A percentile compares a stretch with the other conserved stretches of the same genome.
These are phyloP conservation scores for Clarias magur DNA, from an alignment of 2,113 vertebrate species.

Conservation along the genomic window DNA sequence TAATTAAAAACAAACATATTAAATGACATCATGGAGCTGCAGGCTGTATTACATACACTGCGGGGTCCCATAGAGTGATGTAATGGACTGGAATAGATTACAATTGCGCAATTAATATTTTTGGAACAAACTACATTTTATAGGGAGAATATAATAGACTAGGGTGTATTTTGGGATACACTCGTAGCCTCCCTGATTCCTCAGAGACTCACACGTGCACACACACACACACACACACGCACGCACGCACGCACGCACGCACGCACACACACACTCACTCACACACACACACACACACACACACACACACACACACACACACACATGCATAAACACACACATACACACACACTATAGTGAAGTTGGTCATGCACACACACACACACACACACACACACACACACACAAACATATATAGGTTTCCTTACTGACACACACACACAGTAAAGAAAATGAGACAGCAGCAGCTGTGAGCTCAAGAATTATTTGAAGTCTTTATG, in stretches of 20 bases:
- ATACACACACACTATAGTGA: no score
- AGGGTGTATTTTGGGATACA: background rate
- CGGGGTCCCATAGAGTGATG: background rate
- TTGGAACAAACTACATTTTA: background rate
- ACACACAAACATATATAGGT: background rate
- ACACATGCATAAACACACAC: background rate
- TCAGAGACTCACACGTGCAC: no score
- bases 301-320: no score
- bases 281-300: no score
- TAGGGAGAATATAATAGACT: background rate
- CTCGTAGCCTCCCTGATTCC: background rate
- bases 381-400: no score
- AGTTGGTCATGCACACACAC: no score
- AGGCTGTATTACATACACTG: background rate
- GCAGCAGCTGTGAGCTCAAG: slow-evolving; percentile 12
- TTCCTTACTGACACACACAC: background rate
- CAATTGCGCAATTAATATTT: background rate
- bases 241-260: no score
- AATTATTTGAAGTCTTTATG: slow-evolving; percentile 35
- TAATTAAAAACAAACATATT: background rate
- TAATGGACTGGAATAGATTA: background rate
- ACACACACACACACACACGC: no score
- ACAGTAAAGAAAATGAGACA: background rate
- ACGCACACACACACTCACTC: no score
- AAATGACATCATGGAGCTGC: background rate